Base-by-base conservation (phyloP, 92 coral and sea anemone species). In the Porites rus region DNA sequence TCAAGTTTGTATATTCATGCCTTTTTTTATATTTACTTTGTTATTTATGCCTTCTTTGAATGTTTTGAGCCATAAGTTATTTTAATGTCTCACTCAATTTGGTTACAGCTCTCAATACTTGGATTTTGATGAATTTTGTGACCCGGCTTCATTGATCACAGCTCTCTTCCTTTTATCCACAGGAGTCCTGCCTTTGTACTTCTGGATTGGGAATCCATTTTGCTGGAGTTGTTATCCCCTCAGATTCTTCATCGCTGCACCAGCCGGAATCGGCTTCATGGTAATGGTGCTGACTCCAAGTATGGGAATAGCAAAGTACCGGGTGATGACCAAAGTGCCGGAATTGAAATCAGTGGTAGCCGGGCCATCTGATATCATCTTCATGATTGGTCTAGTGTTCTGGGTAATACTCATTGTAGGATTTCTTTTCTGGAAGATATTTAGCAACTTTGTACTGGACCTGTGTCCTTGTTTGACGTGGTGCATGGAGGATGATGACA, bases 211-310 rank as follows among this genome's bases (percentile, higher is more conserved):
- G 11, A 94, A 94, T 71, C 98, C 98, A 38, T 94, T 94, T 79
- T 94, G 96, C 78, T 94, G 98, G 98, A 94, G 98, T 76, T 94
- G 98, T 58, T 94, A 94, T 77, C 86, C 92, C 0, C 56, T 94
- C 72, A 87, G 98, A 52, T 85, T 94, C 78, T 67, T 90, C 46
- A 82, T 94, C 72, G 82, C 96, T 31, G 71, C 84, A 80, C 98
- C 98, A 2, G 91, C 94, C 11, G 98, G 96, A 1, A 70, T 94
- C 12, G 73, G 87, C 7, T 88, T 89, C 68, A 81, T 85, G 79
- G 77, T 94, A 6, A 76, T 94, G 84, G 76, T 84, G 70, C 88
- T 94, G 38, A 86, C 96, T 20, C 98, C 98, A 4, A 84, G 93
- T 67, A 94, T 94, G 98, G 98, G 96, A 13, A 93, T 94, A 65